These are phyloP conservation scores for Scolopax bukidnonensis DNA, from an alignment of 2,797 vertebrate genomes.

Conservation along the genomic window DNA sequence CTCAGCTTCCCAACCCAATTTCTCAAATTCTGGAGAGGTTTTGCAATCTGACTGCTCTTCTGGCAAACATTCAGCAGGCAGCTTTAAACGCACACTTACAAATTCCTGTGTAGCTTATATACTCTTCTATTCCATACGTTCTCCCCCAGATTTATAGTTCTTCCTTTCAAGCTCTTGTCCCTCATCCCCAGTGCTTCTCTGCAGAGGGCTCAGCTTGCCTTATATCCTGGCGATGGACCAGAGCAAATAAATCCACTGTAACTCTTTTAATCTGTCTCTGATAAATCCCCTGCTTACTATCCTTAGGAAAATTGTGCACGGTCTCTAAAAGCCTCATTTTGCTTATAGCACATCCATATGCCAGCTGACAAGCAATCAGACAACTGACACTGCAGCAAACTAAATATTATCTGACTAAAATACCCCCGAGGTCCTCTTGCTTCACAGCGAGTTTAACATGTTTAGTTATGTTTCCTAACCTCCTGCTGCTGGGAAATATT, in stretches of 20 bases:
- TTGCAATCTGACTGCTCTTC: not conserved
- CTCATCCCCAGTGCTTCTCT: not conserved
- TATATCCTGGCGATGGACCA: constrained; percentile 25
- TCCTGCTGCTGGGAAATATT: constrained; percentile 35
- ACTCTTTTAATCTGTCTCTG: constrained; percentile 49
- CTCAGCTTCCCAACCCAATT: not conserved
- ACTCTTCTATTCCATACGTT: not conserved
- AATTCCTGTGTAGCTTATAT: not conserved
- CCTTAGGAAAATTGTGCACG: constrained; percentile 45
- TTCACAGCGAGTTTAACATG: constrained; percentile 62
- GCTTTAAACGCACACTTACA: not conserved
- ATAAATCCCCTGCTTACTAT: constrained; percentile 56
- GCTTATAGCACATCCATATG: constrained; percentile 56
- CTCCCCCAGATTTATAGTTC: not conserved
- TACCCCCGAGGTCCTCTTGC: constrained; percentile 41
- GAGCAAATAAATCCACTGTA: constrained; percentile 49
- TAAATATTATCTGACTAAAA: constrained; percentile 69
- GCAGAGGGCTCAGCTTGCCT: constrained; percentile 7
- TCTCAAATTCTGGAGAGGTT: not conserved
- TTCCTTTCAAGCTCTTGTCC: not conserved
- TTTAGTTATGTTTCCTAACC: constrained; percentile 56
- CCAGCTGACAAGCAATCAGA: constrained; percentile 67
- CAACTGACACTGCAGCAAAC: constrained; percentile 59
- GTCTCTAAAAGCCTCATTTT: constrained; percentile 55
- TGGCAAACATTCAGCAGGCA: not conserved